A percentile compares a stretch with the other conserved stretches of the same genome.
These are phyloP conservation scores for Biston betularia DNA, from an alignment of 2,888 invertebrate species.

Conservation along the genomic window DNA sequence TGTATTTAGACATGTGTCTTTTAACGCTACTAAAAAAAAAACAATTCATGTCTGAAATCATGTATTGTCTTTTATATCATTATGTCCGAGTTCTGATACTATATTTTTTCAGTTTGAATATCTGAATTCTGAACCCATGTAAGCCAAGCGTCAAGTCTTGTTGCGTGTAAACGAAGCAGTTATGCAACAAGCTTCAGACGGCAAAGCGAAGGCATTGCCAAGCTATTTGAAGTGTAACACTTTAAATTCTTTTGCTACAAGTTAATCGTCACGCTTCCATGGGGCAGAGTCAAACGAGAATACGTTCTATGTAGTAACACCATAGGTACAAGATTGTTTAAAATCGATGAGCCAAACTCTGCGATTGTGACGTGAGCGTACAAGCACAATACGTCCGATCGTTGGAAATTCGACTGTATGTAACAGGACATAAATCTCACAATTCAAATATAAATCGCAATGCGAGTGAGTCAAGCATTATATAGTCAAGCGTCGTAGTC, in stretches of 20 bases:
- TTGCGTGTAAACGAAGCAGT: background rate
- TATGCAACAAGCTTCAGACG: background rate
- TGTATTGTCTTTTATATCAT: no score
- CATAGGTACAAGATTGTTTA: constrained; percentile 3
- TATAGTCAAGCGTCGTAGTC: no score
- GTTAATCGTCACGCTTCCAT: background rate
- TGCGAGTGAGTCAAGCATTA: no score
- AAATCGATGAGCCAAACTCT: constrained; percentile 1
- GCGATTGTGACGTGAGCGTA: background rate
- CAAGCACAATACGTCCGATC: background rate
- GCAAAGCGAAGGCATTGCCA: background rate
- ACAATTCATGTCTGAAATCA: no score
- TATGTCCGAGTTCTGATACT: no score
- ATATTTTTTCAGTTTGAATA: background rate
- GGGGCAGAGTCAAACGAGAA: background rate
- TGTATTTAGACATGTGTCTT: no score
- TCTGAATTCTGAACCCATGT: background rate
- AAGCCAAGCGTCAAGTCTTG: background rate
- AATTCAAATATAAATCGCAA: no score
- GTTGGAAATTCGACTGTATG: background rate
- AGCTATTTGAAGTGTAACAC: background rate
- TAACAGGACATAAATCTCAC: background rate
- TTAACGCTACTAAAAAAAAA: no score
- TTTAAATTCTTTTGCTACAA: background rate
- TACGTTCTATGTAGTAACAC: constrained; percentile 1